Evolutionary conservation across 1,140 invertebrate genomes (phyloP), one percentile per base, ranked within the genome.

Genomic region (Cyclargus thomasi): DNA sequence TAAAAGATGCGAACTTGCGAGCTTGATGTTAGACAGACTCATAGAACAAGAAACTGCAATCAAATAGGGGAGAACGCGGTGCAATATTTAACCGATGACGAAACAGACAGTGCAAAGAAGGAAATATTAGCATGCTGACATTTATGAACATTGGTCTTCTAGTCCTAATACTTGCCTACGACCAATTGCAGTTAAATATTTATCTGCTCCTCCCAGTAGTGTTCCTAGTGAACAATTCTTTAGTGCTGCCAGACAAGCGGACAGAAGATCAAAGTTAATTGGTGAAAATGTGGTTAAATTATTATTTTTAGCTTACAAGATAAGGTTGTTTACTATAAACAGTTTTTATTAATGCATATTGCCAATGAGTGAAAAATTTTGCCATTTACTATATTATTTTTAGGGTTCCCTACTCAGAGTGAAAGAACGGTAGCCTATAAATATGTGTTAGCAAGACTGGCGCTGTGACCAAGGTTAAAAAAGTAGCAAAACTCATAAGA

Each of bases 231-330:
- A 39, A 29, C 63, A 64, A 64, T 17, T 36, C 21, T 55, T 23
- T 6, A 23, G 23, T 23, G 23, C 23, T 23, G 23, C 23, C 67
- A 17, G 55, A 70, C 53, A 55, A 35, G 65, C 65, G 10, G 65
- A 67, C 55, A 35, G 65, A 59, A 53, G 29, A 39, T 59, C 53
- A 59, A 69, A 69, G 29, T 62, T 72, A 53, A 59, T 64, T 64
- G 64, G 64, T 55, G 70, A 72, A 72, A 68, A 69, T 67, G 70
- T 59, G 62, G 67, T 69, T 55, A 72, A 72, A 72, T 64, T 64
- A 67, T 64, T 70, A 64, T 70, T 70, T 67, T 67, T 70, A 59
- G 65, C 69, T 39, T 70, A 67, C 63, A 70, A n/a, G n/a, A n/a
- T 70, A 67, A 39, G 65, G 36, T 53, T 70, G 29, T 67, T 67